phyloP scores from a whole-genome alignment of 2,888 invertebrate species.

The Geotrupes spiniger region DNA sequence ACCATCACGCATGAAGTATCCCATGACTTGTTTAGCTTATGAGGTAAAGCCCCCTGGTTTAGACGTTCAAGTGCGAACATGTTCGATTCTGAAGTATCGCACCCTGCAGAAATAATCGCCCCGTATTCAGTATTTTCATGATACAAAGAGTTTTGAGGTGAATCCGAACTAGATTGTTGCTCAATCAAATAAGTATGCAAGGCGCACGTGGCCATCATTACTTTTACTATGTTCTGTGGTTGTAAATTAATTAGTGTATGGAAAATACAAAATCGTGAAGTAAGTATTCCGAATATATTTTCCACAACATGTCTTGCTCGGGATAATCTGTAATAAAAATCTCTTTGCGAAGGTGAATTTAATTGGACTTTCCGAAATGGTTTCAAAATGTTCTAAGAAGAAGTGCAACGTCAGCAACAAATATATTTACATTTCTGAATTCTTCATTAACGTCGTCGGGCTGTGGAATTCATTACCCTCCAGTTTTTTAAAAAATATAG shows the following conservation, averaged over 20 bases:
- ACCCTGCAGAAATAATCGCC: no score
- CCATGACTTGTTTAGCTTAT: no score
- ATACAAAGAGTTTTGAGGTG: no score
- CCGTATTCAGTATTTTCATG: no score
- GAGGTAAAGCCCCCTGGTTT: no score
- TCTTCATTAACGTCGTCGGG: constrained; percentile 1
- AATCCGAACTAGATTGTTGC: no score
- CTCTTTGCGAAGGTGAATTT: neutral
- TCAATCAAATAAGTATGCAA: constrained; percentile 21
- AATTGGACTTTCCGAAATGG: constrained; percentile 27
- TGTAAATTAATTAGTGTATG: constrained; percentile 18
- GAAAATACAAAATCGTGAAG: no score
- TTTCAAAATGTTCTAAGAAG: constrained; percentile 25
- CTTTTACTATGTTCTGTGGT: constrained; percentile 22
- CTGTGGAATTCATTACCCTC: constrained; percentile 14
- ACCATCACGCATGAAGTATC: no score
- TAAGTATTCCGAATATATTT: neutral
- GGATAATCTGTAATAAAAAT: neutral
- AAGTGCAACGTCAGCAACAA: constrained; percentile 21
- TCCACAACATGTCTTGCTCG: no score
- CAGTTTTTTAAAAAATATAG: constrained; percentile 22
- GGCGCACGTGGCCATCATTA: constrained; percentile 24
- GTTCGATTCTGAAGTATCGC: no score
- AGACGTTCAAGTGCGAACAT: no score
- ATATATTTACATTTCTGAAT: constrained; percentile 14